Evolutionary conservation across 2,888 invertebrate species (phyloP), one percentile per base, ranked within the genome.

Genomic region (Eueremaeus valkanovi): DNA sequence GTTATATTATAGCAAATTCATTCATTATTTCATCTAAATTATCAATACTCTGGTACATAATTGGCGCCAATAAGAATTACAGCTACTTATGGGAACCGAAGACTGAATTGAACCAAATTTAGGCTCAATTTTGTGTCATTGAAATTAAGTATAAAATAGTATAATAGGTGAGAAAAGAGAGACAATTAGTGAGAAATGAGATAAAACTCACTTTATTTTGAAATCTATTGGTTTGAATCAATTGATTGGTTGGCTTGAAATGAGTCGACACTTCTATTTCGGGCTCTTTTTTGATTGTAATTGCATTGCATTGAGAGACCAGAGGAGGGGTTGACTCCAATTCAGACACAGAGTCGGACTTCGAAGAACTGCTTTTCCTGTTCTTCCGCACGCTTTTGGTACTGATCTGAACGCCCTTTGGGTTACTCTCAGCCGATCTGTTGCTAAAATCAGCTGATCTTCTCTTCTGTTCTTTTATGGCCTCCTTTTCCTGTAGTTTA

Each of bases 401-500:
- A 51, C 21, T n/a, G n/a, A n/a, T n/a, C n/a, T n/a, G n/a, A n/a
- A n/a, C n/a, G n/a, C n/a, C n/a, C 29, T 8, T 49, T 73, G 29
- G 49, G 73, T 24, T 29, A 24, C 24, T 73, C 55, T 73, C 24
- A 72, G n/a, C 24, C 33, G 29, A 13, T 72, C 72, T 11, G 36
- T 18, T 5, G 55, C 9, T 58, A 29, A 36, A 8, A 73, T 73
- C 58, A 29, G 40, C 9, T 66, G n/a, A 8, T 55, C 55, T 55
- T 66, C 61, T 29, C 18, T 72, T 49, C 21, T 49, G n/a, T 3
- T 49, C 72, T 72, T 66, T 66, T 21, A 40, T 36, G 24, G 9
- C 21, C 82, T 88, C 90, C 78, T 87, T 86, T 81, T 89, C 89
- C 78, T 89, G 88, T 75, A 90, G 84, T 83, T 90, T 90, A 78